Evolutionary conservation across 1,140 invertebrate genomes (phyloP).

Genomic region (Drosophila sp.): DNA sequence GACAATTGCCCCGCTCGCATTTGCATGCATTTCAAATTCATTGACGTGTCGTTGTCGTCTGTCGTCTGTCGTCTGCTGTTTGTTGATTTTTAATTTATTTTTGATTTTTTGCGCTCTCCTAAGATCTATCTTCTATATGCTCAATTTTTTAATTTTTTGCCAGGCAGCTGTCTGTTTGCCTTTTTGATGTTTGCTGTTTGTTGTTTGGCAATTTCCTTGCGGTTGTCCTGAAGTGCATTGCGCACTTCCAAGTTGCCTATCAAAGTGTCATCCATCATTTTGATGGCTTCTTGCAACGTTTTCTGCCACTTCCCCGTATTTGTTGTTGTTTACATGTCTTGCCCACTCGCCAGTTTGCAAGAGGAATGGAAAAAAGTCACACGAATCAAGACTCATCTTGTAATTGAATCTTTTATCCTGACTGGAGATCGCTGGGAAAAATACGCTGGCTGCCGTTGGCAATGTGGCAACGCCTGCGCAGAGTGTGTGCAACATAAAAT

Average conservation of each 20-base stretch:
- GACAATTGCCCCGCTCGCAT: conserved; percentile 61
- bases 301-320: conserved; percentile 9
- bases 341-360: conserved; percentile 47
- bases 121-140: conserved; percentile 23
- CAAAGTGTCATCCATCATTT: conserved; percentile 81
- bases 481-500: conserved; percentile 3
- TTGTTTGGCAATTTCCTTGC: conserved; percentile 66
- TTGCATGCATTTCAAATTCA: conserved; percentile 76
- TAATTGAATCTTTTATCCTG: conserved; percentile 81
- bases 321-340: conserved; percentile 68
- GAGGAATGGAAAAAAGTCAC: conserved; percentile 52
- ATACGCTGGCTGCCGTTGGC: not conserved
- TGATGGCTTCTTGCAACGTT: conserved; percentile 67
- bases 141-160: not conserved
- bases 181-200: conserved; percentile 28
- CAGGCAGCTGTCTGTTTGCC: conserved; percentile 28
- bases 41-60: conserved; percentile 73
- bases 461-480: conserved; percentile 39
- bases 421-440: conserved; percentile 66
- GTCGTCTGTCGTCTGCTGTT: conserved; percentile 61
- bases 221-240: conserved; percentile 68
- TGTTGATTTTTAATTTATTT: conserved; percentile 82
- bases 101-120: conserved; percentile 68
- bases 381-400: conserved; percentile 60
- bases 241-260: conserved; percentile 52